phyloP scores from a whole-genome alignment of 1,140 invertebrate species.

The Drosophila pseudoananassae region DNA sequence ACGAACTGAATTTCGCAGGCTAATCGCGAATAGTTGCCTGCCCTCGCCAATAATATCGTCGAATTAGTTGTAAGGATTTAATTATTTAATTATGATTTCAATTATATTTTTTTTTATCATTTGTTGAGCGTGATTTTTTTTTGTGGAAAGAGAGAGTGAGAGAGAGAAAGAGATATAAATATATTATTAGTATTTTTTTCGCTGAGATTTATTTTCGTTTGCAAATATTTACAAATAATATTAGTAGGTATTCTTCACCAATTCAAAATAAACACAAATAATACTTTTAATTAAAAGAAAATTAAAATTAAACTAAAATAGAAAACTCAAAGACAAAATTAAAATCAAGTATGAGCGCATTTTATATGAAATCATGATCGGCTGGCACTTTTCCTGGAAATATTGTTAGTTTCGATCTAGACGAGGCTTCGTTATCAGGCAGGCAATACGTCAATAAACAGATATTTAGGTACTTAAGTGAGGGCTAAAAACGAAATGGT shows the following conservation, averaged over 20 bases:
- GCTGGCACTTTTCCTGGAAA: conserved; percentile 40
- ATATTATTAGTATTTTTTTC: conserved; percentile 66
- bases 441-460: conserved; percentile 47
- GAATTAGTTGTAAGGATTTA: not conserved
- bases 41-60: conserved; percentile 20
- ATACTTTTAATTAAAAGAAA: conserved; percentile 6
- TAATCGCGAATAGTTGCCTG: conserved; percentile 99
- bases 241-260: conserved; percentile 38
- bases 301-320: conserved; percentile 1
- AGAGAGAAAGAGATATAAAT: conserved; percentile 25
- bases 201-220: conserved; percentile 16
- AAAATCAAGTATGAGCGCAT: conserved; percentile 66
- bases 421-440: conserved; percentile 41
- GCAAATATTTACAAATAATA: conserved; percentile 52
- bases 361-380: conserved; percentile 52
- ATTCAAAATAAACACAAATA: conserved; percentile 10
- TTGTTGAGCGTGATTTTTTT: conserved; percentile 24
- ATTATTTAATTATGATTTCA: conserved; percentile 32
- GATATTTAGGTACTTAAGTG: conserved; percentile 26
- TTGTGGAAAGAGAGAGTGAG: conserved; percentile 30
- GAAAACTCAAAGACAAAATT: conserved; percentile 10
- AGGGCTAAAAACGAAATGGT: conserved; percentile 35
- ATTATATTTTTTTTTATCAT: not conserved
- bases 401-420: conserved; percentile 46
- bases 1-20: conserved; percentile 99